Evolutionary conservation across 92 coral and sea anemone species (phyloP).

Genomic region (Montipora capitata): DNA sequence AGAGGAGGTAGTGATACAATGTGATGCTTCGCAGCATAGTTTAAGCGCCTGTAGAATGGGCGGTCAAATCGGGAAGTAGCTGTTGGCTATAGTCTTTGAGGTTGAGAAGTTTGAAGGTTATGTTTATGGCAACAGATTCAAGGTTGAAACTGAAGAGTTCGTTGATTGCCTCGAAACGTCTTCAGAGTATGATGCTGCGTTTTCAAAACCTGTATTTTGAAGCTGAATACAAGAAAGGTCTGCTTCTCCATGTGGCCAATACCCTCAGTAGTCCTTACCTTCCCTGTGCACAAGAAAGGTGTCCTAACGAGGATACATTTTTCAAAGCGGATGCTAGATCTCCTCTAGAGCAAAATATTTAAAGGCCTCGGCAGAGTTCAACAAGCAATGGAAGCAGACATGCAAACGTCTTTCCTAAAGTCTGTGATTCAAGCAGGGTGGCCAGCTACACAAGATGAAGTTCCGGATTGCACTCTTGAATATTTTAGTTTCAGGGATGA

Average conservation of each 20-base stretch:
- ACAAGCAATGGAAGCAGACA: constrained; percentile 47
- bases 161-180: constrained; percentile 62
- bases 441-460: constrained; percentile 52
- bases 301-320: constrained; percentile 29
- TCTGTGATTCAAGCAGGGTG: constrained; percentile 41
- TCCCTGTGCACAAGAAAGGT: background rate
- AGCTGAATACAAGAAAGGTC: constrained; percentile 69
- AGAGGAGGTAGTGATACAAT: constrained; percentile 23
- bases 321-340: constrained; percentile 14
- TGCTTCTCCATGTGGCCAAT: constrained; percentile 68
- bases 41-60: background rate
- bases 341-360: constrained; percentile 35
- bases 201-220: constrained; percentile 65
- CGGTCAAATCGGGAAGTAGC: constrained; percentile 51
- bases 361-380: constrained; percentile 39
- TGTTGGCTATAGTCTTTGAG: constrained; percentile 50
- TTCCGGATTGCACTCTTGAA: background rate
- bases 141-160: constrained; percentile 55
- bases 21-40: constrained; percentile 52
- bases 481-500: constrained; percentile 52
- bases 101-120: constrained; percentile 60
- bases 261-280: constrained; percentile 62
- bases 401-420: constrained; percentile 38
- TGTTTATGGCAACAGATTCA: constrained; percentile 65
- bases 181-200: constrained; percentile 63